Percentiles rank a stretch among this genome's conserved stretches.
Evolutionary conservation across 2,888 invertebrate genomes (phyloP).

Genomic region (Chrysolina oricalcia): DNA sequence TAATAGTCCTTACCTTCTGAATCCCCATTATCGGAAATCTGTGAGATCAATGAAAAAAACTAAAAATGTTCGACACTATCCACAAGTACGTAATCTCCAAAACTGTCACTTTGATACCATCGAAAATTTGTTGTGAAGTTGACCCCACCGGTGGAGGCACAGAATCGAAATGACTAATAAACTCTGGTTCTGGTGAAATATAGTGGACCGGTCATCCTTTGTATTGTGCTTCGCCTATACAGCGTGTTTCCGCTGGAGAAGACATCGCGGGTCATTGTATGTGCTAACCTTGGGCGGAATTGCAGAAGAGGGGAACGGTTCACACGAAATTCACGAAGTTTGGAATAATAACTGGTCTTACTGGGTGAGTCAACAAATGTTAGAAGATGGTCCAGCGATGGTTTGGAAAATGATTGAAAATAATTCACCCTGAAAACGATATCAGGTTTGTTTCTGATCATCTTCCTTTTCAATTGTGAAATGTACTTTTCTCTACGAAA

Average conservation of each 20-base stretch:
- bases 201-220: slow-evolving; percentile 55
- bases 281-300: slow-evolving; percentile 57
- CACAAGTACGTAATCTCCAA: slow-evolving; percentile 6
- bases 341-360: neutral
- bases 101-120: slow-evolving; percentile 4
- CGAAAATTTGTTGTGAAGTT: neutral
- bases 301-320: slow-evolving; percentile 29
- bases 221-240: slow-evolving; percentile 62
- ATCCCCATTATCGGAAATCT: neutral
- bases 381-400: no score
- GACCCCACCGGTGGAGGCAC: slow-evolving; percentile 31
- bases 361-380: neutral
- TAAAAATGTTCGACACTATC: neutral
- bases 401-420: no score
- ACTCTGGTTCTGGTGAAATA: slow-evolving; percentile 46
- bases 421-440: no score
- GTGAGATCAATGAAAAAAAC: slow-evolving; percentile 18
- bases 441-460: no score
- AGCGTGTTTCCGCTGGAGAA: slow-evolving; percentile 62
- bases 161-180: slow-evolving; percentile 45
- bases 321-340: slow-evolving; percentile 28
- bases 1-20: neutral
- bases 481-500: no score
- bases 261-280: slow-evolving; percentile 60
- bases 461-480: no score